Base-by-base conservation (phyloP, 2,113 vertebrate genomes). In the Halichoerus grypus region DNA sequence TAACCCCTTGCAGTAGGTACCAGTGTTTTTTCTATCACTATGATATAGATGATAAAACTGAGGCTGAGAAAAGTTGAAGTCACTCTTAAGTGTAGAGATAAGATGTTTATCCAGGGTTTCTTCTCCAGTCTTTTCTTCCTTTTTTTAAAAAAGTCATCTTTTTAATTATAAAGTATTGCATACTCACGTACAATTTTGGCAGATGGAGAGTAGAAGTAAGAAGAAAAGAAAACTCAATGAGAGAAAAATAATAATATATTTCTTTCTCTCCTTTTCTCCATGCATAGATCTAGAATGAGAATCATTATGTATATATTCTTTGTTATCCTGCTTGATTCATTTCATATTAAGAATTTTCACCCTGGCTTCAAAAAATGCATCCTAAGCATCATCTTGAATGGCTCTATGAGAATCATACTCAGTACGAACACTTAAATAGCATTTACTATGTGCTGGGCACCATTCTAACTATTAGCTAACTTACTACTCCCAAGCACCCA, bases 101-200 rank as follows among this genome's bases (percentile, higher is more conserved):
- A 77, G 33, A 55, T 88, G 26, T 51, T 65, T 90, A 9, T 2
- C 26, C 16, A 63, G 22, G 13, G 67, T 72, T 89, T 80, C 33
- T 55, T 71, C 3, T 39, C 24, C 57, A 15, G 14, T 61, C 87
- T 36, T 85, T 90, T 65, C 49, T 63, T 83, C 36, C 28, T 83
- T 69, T 69, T 61, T 36, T 11, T 1, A n/a, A 19, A n/a, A 59
- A 77, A 77, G 31, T 77, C 74, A 49, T 77, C 26, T 82, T 94
- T 77, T 31, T 88, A 69, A 89, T 88, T 72, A 72, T 84, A 86
- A 95, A 86, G 80, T 77, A 63, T 55, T 91, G 65, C 2, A 69
- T 42, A 76, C 51, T 49, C 5, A 18, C 31, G 16, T 79, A 59
- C 12, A 92, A 86, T 82, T 90, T 89, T 88, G 5, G 46, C 49